A percentile compares a stretch with the other conserved stretches of the same genome.
These are phyloP conservation scores for Heliconius hermathena DNA, from an alignment of 1,140 invertebrate genomes.

Conservation along the genomic window DNA sequence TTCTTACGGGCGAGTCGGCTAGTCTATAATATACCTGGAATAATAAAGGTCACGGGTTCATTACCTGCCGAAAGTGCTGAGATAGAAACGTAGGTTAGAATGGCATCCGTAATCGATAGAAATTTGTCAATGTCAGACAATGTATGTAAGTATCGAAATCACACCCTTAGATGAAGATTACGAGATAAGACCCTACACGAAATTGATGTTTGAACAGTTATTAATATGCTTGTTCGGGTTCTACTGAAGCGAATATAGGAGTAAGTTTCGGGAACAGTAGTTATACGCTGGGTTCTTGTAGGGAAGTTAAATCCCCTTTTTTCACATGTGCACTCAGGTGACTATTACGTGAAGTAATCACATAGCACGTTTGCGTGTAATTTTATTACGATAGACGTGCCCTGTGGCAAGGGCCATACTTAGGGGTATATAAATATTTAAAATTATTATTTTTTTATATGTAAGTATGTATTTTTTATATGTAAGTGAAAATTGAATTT, in stretches of 20 bases:
- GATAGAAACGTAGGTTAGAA: neutral
- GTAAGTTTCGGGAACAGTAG: neutral
- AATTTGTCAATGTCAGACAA: neutral
- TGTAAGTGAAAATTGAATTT: too few relatives aligned
- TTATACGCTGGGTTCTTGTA: too few relatives aligned
- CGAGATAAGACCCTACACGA: neutral
- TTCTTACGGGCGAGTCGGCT: too few relatives aligned
- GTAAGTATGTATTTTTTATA: too few relatives aligned
- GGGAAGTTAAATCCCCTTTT: too few relatives aligned
- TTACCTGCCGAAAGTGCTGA: neutral
- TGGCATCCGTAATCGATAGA: neutral
- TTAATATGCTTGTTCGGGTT: neutral
- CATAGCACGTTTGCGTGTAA: too few relatives aligned
- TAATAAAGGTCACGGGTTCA: neutral
- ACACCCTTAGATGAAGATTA: neutral
- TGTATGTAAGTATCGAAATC: neutral
- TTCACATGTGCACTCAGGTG: too few relatives aligned
- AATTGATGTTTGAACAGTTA: constrained; percentile 4
- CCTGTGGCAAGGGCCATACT: too few relatives aligned
- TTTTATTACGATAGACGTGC: too few relatives aligned
- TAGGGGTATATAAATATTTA: too few relatives aligned
- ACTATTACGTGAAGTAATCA: too few relatives aligned
- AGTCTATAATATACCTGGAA: neutral
- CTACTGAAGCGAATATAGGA: neutral
- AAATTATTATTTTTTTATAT: too few relatives aligned